These are phyloP conservation scores for Calameuta pallipes DNA, from an alignment of 2,888 invertebrate genomes.

Conservation along the genomic window DNA sequence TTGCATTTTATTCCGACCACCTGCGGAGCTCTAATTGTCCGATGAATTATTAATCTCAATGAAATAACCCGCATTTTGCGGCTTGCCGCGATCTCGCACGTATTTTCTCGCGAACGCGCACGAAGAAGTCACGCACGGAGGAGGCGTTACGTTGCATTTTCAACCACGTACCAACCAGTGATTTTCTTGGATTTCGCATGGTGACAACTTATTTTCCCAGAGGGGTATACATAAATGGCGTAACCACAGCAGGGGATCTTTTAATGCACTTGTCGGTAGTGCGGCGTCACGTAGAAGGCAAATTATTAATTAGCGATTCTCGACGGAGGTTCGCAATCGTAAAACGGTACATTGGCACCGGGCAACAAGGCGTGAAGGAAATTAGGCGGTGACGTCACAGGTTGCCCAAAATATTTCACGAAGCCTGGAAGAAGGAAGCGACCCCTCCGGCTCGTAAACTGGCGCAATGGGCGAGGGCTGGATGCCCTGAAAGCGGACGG, in stretches of 20 bases:
- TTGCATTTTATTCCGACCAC: conserved; percentile 54
- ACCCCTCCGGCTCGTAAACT: conserved; percentile 54
- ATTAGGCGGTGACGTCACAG: conserved; percentile 59
- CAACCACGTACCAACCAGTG: not conserved
- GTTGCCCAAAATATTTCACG: conserved; percentile 16
- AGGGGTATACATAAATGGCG: not conserved
- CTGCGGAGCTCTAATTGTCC: conserved; percentile 54
- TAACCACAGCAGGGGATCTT: not conserved
- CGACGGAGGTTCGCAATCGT: conserved; percentile 38
- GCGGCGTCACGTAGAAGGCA: not conserved
- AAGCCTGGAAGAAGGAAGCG: conserved; percentile 35
- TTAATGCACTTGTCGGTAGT: not conserved
- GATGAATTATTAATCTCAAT: conserved; percentile 55
- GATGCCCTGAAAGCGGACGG: conserved; percentile 52
- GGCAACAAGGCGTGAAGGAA: conserved; percentile 58
- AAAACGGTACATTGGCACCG: conserved; percentile 53
- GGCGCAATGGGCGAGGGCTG: conserved; percentile 41
- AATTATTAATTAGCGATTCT: conserved; percentile 51
- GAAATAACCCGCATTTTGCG: conserved; percentile 20
- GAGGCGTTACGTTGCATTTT: not conserved
- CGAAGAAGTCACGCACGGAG: not conserved
- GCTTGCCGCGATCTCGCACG: conserved; percentile 1
- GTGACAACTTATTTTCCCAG: not conserved
- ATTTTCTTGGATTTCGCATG: not conserved
- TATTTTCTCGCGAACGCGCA: not conserved